A percentile compares a stretch with the other conserved stretches of the same genome.
phyloP scores from a whole-genome alignment of 2,113 vertebrate genomes.

The Leucosticte australis region DNA sequence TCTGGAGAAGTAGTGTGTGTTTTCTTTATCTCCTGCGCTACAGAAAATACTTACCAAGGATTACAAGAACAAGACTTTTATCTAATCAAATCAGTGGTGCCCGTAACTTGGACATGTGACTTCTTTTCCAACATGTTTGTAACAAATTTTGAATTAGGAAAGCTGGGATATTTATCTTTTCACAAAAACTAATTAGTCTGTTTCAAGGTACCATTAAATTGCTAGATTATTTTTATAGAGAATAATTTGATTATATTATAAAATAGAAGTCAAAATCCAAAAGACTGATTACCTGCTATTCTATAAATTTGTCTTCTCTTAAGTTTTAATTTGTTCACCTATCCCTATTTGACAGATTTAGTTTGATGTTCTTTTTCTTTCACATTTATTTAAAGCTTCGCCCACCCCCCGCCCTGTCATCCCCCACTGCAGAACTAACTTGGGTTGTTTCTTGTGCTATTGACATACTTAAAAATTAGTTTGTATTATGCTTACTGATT shows the following conservation, averaged over 20 bases:
- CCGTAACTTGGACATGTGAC: background rate
- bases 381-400: background rate
- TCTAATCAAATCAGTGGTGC: background rate
- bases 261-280: background rate
- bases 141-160: background rate
- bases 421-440: background rate
- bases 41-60: background rate
- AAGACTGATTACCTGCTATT: background rate
- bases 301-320: background rate
- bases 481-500: background rate
- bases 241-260: background rate
- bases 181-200: background rate
- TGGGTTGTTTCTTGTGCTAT: background rate
- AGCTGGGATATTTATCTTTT: background rate
- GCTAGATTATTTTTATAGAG: background rate
- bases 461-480: background rate
- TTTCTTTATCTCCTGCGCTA: background rate
- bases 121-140: background rate
- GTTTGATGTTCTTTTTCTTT: background rate
- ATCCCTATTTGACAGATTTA: background rate
- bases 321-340: background rate
- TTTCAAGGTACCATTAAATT: background rate
- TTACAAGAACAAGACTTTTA: background rate
- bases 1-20: background rate
- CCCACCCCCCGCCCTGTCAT: fast-evolving